These are phyloP conservation scores for Taenaris catops DNA, from an alignment of 2,888 invertebrate genomes.

Conservation along the genomic window DNA sequence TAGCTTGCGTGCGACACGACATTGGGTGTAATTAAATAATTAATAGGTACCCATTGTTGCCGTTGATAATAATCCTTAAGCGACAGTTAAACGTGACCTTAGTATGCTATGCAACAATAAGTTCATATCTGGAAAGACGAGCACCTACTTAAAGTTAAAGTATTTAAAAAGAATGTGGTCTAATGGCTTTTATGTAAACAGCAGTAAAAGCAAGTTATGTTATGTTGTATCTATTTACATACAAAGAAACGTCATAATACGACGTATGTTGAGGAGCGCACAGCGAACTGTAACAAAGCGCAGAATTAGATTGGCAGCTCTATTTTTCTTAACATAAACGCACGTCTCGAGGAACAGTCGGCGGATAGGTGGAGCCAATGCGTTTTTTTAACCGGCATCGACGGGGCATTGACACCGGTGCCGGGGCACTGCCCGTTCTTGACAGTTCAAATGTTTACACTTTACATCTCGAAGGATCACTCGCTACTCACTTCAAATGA, in stretches of 20 bases:
- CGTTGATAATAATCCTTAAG: slow-evolving; percentile 13
- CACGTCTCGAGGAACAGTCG: slow-evolving; percentile 45
- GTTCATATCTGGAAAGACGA: not conserved
- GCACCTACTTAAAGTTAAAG: not conserved
- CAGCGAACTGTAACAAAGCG: slow-evolving; percentile 7
- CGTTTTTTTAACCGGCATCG: slow-evolving; percentile 74
- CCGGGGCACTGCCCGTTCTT: slow-evolving; percentile 78
- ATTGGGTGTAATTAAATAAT: slow-evolving; percentile 43
- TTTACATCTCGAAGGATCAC: slow-evolving; percentile 63
- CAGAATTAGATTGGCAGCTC: slow-evolving; percentile 18
- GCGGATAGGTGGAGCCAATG: slow-evolving; percentile 63
- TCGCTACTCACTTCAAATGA: slow-evolving; percentile 39
- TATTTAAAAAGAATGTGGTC: slow-evolving; percentile 3
- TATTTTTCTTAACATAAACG: slow-evolving; percentile 41
- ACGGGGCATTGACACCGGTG: slow-evolving; percentile 69
- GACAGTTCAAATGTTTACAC: slow-evolving; percentile 78
- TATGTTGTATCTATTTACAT: slow-evolving; percentile 2
- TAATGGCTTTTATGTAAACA: not conserved
- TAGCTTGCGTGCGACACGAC: slow-evolving; percentile 55
- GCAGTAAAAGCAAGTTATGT: not conserved
- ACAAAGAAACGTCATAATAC: slow-evolving; percentile 1
- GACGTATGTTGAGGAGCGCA: not conserved
- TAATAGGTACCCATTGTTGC: slow-evolving; percentile 20
- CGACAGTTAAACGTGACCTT: slow-evolving; percentile 5
- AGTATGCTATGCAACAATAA: not conserved